Evolutionary conservation across 1,140 invertebrate genomes (phyloP), one percentile per base, ranked within the genome.

Genomic region (Cephus cinctus): DNA sequence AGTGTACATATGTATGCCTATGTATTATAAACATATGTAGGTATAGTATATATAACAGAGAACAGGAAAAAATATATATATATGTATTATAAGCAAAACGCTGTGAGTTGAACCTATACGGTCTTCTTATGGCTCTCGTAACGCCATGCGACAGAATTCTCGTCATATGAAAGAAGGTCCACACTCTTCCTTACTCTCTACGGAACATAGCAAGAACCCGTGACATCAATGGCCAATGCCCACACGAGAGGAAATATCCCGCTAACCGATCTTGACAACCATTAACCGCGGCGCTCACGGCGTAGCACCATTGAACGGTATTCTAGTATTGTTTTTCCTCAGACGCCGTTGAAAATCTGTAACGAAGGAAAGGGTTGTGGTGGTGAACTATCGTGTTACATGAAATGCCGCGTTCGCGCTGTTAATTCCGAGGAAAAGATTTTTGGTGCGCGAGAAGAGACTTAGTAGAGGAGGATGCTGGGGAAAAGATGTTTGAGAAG

Each of bases 201-300:
- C n/a, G n/a, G n/a, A n/a, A n/a, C 25, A 27, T 27, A 27, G 30
- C 43, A 36, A 48, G 50, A 36, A 50, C 50, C 44, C 49, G 59
- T 63, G 64, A 69, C 67, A 70, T 71, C 65, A 71, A 73, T 73
- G 66, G 61, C 62, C 59, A 57, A 69, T 69, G 59, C 62, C 60
- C 57, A 59, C 59, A 63, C 56, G 63, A 69, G 65, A 72, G 65
- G 63, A 71, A 72, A 71, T 69, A 63, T 73, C 66, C 54, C 57
- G 57, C 64, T 73, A 73, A 71, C 65, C 66, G 59, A 69, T 70
- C 65, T 68, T 73, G 70, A 73, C 70, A 73, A 67, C 55, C 66
- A 71, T 71, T 68, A 54, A 50, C 50, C 43, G 43, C 30, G 42
- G 40, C 30, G 44, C 47, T 52, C 44, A 47, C 34, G 40, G 34